Percentiles rank a stretch among this genome's conserved stretches.
These are phyloP conservation scores for Nebria brevicollis DNA, from an alignment of 2,888 invertebrate species.

Conservation along the genomic window DNA sequence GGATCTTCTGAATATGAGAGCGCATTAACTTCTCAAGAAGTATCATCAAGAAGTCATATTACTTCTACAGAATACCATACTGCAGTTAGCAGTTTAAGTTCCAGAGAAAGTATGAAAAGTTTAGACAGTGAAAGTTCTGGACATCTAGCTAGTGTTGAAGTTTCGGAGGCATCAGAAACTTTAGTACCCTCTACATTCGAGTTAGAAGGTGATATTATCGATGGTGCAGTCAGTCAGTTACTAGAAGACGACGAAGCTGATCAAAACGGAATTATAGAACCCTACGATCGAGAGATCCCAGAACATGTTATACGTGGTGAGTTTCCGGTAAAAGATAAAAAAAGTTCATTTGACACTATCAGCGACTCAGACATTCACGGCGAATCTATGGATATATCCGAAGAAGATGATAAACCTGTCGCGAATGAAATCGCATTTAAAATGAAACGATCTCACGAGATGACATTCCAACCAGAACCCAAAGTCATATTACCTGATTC, in stretches of 20 bases:
- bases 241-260: slow-evolving; percentile 59
- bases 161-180: slow-evolving; percentile 93
- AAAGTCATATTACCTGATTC: slow-evolving; percentile 64
- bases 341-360: slow-evolving; percentile 43
- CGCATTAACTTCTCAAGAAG: slow-evolving; percentile 81
- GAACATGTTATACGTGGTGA: slow-evolving; percentile 51
- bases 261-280: slow-evolving; percentile 53
- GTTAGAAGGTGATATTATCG: slow-evolving; percentile 77
- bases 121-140: slow-evolving; percentile 90
- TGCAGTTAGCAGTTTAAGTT: slow-evolving; percentile 87
- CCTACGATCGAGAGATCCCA: slow-evolving; percentile 55
- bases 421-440: slow-evolving; percentile 71
- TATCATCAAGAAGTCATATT: slow-evolving; percentile 75
- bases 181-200: slow-evolving; percentile 90
- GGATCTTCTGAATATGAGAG: slow-evolving; percentile 90
- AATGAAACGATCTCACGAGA: slow-evolving; percentile 91
- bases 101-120: slow-evolving; percentile 90
- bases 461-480: slow-evolving; percentile 81
- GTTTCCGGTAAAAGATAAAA: slow-evolving; percentile 33
- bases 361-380: slow-evolving; percentile 52
- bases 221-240: slow-evolving; percentile 67
- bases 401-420: slow-evolving; percentile 65
- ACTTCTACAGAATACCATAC: slow-evolving; percentile 89
- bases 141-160: slow-evolving; percentile 87
- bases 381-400: slow-evolving; percentile 68